Evolutionary conservation across 2,797 vertebrate genomes (phyloP), one percentile per base, ranked within the genome.

Genomic region (Coracias cyanogaster): DNA sequence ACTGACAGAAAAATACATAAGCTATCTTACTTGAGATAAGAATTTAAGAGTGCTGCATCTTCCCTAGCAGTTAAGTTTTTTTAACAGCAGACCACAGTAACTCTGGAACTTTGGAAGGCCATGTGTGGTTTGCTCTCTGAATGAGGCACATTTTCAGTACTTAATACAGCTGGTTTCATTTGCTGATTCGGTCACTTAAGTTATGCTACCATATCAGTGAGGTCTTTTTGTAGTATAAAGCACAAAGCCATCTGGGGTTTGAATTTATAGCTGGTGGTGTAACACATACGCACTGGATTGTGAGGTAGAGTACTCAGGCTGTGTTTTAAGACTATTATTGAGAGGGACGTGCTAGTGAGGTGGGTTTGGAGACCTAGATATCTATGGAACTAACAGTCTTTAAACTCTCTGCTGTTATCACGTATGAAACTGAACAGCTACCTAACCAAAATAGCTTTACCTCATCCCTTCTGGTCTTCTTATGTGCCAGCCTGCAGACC

Each of bases 1-100:
- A 71, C 37, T 69, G 86, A 95, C 71, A 96, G 96, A 95, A 95
- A 96, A 54, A 96, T 46, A 91, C 62, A 90, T 71, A 94, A 95
- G 31, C 41, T 37, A n/a, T 95, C 96, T 96, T 89, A 35, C 67
- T 85, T 94, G 29, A 64, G 62, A 41, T 66, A 96, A 80, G 52
- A 57, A 39, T 79, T 91, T 66, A 79, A 85, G 70, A 93, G 82
- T 2, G 4, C 6, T 51, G 21, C 10, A 67, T 73, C 46, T 78
- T 81, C 51, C 8, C n/a, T 10, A 51, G 6, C 1, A 62, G 12
- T 13, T 21, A 46, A 73, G 81, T 9, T 8, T 58, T 70, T 93
- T 73, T 77, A 72, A 73, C 29, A 51, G 15, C 22, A 73, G 26
- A 73, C 15, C 20, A 24, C 51, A 31, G 12, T 29, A 82, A 12